Evolutionary conservation across 2,797 vertebrate genomes (phyloP).

Genomic region (Apogon hyalosoma): DNA sequence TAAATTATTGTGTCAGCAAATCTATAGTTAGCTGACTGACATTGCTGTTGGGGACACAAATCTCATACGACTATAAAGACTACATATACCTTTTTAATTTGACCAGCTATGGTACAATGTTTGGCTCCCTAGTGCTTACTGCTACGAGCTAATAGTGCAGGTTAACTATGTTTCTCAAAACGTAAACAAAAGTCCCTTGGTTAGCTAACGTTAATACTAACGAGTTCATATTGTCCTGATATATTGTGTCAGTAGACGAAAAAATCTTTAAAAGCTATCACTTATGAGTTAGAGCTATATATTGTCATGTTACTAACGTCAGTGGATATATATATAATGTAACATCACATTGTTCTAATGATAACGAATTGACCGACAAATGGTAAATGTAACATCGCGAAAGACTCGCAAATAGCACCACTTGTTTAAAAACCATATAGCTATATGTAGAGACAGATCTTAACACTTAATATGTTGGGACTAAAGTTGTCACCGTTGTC

Average conservation of each 20-base stretch:
- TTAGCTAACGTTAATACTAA: slow-evolving; percentile 17
- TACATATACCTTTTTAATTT: rapidly evolving
- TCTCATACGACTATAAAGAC: neutral
- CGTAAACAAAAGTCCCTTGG: slow-evolving; percentile 74
- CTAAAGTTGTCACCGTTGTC: slow-evolving; percentile 34
- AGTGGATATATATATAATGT: neutral
- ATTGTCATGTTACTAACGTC: neutral
- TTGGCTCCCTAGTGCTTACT: slow-evolving; percentile 12
- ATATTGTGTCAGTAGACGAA: neutral
- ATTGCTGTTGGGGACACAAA: neutral
- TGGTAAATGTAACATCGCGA: neutral
- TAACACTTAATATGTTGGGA: neutral
- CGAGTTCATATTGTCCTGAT: neutral
- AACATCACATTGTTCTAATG: no score
- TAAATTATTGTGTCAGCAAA: slow-evolving; percentile 53
- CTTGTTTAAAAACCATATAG: neutral
- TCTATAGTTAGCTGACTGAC: slow-evolving; percentile 21
- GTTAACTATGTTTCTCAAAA: slow-evolving; percentile 49
- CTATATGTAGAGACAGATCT: neutral
- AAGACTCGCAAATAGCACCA: neutral
- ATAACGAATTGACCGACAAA: no score
- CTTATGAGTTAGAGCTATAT: neutral
- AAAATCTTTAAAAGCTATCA: neutral
- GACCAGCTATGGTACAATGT: neutral
- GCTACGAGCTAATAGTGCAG: slow-evolving; percentile 37